Evolutionary conservation across 2,113 vertebrate species (phyloP), one percentile per base, ranked within the genome.

Genomic region (Merops nubicus): DNA sequence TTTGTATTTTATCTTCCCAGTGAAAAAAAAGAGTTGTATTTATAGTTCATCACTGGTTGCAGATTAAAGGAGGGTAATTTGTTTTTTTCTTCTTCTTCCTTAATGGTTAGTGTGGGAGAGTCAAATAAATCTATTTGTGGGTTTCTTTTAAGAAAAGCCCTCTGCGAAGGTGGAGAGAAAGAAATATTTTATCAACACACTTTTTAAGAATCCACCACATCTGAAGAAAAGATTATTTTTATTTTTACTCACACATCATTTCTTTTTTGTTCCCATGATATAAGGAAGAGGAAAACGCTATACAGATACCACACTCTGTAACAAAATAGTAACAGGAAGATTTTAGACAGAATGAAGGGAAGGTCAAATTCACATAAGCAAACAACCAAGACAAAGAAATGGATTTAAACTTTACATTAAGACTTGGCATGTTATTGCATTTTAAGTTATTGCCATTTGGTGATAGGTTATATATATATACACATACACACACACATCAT

Each of bases 1-100:
- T 94, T 93, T 94, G 96, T 89, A 96, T 97, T 97, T 97, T 95
- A 94, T 97, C 97, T 98, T 81, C 64, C 48, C 79, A 84, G 57
- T 78, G 82, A 95, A 97, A 53, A 93, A 26, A 89, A 85, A n/a
- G 18, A 88, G 47, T 81, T 85, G 74, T 73, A 97, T 97, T 97
- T 98, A 92, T 85, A 95, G 69, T 97, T 96, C 80, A 96, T 78
- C 65, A 80, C 64, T 89, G 43, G 53, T 65, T 96, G 86, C 79
- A 96, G 83, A 95, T 88, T 89, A 96, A 91, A 96, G 77, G 31
- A 97, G 11, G 69, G 29, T 67, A 91, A 84, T 65, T 33, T n/a
- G n/a, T n/a, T 75, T 92, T 91, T 74, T 92, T 33, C 0, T 34
- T 43, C 9, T 8, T 15, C 0, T 2, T 82, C 8, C 57, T 51